Evolutionary conservation across 2,888 invertebrate species (phyloP), one percentile per base, ranked within the genome.

Genomic region (Pachliopta kotzebuea): DNA sequence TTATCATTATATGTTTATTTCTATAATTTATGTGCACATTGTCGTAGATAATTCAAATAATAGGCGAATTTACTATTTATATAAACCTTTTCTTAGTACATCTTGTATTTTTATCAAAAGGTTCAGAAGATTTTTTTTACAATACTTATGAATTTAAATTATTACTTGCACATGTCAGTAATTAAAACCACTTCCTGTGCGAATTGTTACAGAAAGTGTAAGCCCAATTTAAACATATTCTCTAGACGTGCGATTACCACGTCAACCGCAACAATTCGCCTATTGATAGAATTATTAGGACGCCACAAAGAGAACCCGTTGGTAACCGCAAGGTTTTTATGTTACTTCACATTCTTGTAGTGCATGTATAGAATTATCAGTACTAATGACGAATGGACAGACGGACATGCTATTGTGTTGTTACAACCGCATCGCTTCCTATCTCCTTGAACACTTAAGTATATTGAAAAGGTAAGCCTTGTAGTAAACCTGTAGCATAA

Each of bases 231-330:
- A 63, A 70, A 78, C 79, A 82, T 83, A 81, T 83, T 78, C 78
- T 74, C 71, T 75, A 71, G 75, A 72, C 67, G 70, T 69, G 72
- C 80, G 76, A 82, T 84, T 81, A 83, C 88, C 86, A 79, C 85
- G 79, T 78, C 71, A 72, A 87, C 87, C 89, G 76, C 89, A 88
- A 79, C 77, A 72, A 77, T 79, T 79, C 76, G 72, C 78, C 85
- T 84, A 85, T 87, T 87, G 86, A 88, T 88, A 87, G 83, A 88
- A 87, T 88, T 84, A 83, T 88, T 85, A 85, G 79, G 72, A 75
- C 67, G 72, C 69, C 70, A 71, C 72, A 72, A 81, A 81, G 75
- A 73, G 76, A 73, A 78, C 76, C 83, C 83, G 76, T 72, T 68
- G 68, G 67, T 74, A 75, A 89, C 90, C 90, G 78, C 90, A 89